A percentile compares a stretch with the other conserved stretches of the same genome.
phyloP scores from a whole-genome alignment of 2,113 vertebrate genomes.

The Micronycteris hirsuta region DNA sequence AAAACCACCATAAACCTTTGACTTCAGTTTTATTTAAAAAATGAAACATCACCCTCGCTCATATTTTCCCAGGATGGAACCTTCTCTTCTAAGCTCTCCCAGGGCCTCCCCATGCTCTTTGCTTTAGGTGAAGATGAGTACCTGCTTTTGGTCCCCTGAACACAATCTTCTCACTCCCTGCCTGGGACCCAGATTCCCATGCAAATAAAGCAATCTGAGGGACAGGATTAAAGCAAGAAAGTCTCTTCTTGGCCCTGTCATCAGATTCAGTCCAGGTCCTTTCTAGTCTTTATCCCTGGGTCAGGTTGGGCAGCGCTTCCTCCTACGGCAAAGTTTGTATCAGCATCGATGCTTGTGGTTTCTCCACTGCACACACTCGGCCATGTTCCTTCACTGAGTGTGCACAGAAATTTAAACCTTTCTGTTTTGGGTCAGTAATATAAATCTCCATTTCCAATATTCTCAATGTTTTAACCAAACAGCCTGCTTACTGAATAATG shows the following conservation, averaged over 20 bases:
- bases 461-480: not conserved
- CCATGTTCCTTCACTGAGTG: not conserved
- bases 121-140: not conserved
- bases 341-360: not conserved
- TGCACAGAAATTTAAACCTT: not conserved
- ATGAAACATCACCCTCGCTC: not conserved
- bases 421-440: not conserved
- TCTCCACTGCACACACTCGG: not conserved
- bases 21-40: not conserved
- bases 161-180: not conserved
- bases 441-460: constrained; percentile 4
- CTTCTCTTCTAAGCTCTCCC: not conserved
- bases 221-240: not conserved
- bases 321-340: not conserved
- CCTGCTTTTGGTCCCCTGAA: not conserved
- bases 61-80: not conserved
- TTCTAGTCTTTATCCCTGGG: not conserved
- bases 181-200: not conserved
- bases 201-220: not conserved
- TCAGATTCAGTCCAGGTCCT: not conserved
- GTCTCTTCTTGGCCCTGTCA: not conserved
- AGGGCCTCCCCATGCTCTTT: not conserved
- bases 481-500: not conserved
- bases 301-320: not conserved
- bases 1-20: not conserved